Evolutionary conservation across 1,140 invertebrate species (phyloP).

Genomic region (Zaprionus inermis): DNA sequence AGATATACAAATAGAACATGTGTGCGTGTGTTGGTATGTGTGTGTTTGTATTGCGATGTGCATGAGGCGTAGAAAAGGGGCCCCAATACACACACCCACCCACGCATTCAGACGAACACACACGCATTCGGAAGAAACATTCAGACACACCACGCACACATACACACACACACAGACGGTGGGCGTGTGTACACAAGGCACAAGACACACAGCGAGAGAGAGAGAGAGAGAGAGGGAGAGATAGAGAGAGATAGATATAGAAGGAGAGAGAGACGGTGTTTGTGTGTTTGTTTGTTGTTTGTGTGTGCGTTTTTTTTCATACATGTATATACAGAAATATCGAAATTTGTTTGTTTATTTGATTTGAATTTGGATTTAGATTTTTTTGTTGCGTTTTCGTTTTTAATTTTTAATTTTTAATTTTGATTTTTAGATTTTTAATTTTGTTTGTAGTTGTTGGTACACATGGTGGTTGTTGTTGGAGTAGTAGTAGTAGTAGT

Average conservation of each 20-base stretch:
- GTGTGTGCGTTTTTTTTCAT: conserved; percentile 30
- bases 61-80: conserved; percentile 36
- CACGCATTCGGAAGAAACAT: background rate
- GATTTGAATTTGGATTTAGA: conserved; percentile 35
- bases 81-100: conserved; percentile 53
- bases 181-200: conserved; percentile 54
- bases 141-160: background rate
- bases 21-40: conserved; percentile 6
- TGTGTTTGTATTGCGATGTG: conserved; percentile 38
- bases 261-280: conserved; percentile 28
- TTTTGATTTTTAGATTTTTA: conserved; percentile 37
- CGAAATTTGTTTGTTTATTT: conserved; percentile 31
- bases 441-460: conserved; percentile 55
- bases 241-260: conserved; percentile 6
- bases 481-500: conserved; percentile 38
- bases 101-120: background rate
- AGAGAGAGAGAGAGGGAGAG: background rate
- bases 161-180: conserved; percentile 11
- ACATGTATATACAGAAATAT: conserved; percentile 13
- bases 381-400: conserved; percentile 35
- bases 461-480: conserved; percentile 40
- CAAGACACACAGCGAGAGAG: conserved; percentile 25
- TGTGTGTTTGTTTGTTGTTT: conserved; percentile 19
- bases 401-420: conserved; percentile 25
- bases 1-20: conserved; percentile 38